A percentile compares a stretch with the other conserved stretches of the same genome.
These are phyloP conservation scores for Drosophila mayri DNA, from an alignment of 1,140 invertebrate genomes.

Conservation along the genomic window DNA sequence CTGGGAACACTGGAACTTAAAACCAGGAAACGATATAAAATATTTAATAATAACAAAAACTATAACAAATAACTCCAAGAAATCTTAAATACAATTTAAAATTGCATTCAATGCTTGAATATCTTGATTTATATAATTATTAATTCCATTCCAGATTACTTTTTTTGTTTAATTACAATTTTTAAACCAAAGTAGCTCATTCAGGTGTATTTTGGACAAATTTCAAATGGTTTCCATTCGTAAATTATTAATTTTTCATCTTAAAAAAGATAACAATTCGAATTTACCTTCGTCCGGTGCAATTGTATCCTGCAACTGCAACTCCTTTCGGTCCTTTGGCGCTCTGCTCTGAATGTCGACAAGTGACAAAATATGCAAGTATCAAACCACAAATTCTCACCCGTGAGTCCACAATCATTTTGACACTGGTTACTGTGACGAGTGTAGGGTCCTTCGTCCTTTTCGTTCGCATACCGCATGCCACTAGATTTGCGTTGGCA, in stretches of 20 bases:
- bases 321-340: neutral
- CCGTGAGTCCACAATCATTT: constrained; percentile 83
- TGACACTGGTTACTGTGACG: constrained; percentile 75
- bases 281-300: neutral
- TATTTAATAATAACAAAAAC: neutral
- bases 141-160: neutral
- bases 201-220: too few relatives aligned
- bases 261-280: neutral
- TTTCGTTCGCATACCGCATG: constrained; percentile 21
- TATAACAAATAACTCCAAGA: neutral
- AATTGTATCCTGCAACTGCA: constrained; percentile 5
- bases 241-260: neutral
- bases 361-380: constrained; percentile 84
- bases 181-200: too few relatives aligned
- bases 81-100: neutral
- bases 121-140: neutral
- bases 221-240: neutral
- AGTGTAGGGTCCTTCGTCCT: constrained; percentile 27
- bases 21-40: neutral
- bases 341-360: constrained; percentile 46
- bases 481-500: constrained; percentile 67
- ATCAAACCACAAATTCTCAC: constrained; percentile 83
- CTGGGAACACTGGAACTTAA: constrained; percentile 3
- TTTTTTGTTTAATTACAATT: neutral
- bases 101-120: neutral